Base-by-base conservation (phyloP, 2,113 vertebrate species). In the Leptosomus discolor region DNA sequence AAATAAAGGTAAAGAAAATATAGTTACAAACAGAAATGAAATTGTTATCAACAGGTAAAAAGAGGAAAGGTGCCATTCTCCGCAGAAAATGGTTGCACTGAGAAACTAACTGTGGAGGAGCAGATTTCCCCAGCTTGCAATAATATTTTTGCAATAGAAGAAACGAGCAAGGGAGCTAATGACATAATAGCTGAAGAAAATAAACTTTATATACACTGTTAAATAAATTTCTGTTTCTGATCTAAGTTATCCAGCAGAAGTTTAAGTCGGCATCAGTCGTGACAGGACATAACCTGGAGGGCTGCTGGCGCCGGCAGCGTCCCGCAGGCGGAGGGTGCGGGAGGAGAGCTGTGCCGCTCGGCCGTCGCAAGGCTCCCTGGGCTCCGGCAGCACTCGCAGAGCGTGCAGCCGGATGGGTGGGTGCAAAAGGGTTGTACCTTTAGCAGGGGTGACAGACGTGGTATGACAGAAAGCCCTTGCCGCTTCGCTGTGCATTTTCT, bases 191-290 rank as follows among this genome's bases (percentile, higher is more conserved):
- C 64, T 29, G 53, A 75, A 61, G 71, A 75, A 85, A 57, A 89
- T 39, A 77, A 90, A 89, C 58, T 50, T 67, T 48, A 8, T 36
- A 48, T 20, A 43, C 75, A 26, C 85, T 32, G 29, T 15, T 22
- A 60, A 88, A 90, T 63, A 53, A 70, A 69, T 92, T 67, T 63
- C 51, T 75, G 53, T 23, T 81, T 77, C 93, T 95, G 80, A 39
- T 16, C 2, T 8, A 56, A 50, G 48, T 12, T 26, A 32, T 60
- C 85, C 94, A 51, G 77, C 93, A 93, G 90, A 92, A 68, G 75
- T 37, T 53, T 68, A 80, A 70, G 58, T 21, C 61, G 91, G 85
- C 61, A 46, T 85, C 92, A 61, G 13, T 29, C 54, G 37, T 70
- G 74, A 74, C 85, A 37, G 83, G 37, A 11, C 37, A 43, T 5